Base-by-base conservation (phyloP, 1,140 invertebrate species). In the Drosophila obscura region DNA sequence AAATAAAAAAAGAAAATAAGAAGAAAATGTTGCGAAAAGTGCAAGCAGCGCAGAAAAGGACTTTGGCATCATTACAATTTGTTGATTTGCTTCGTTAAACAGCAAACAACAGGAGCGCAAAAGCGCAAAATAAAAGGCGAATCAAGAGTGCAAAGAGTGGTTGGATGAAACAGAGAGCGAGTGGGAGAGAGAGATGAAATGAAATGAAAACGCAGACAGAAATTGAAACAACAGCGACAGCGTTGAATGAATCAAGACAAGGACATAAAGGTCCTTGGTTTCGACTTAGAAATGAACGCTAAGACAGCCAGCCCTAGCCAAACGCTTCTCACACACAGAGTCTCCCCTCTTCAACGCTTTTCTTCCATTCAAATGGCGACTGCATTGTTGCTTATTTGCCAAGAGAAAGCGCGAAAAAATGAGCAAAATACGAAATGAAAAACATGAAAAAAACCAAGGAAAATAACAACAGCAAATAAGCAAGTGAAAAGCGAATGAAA, bases 71-170 rank as follows among this genome's bases (percentile, higher is more conserved):
- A 88, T 88, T 88, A 88, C 83, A 88, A 88, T 88, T 88, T 84
- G 79, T 88, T 88, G 84, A 88, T 88, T 88, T 88, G 83, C 83
- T 88, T 88, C 83, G 83, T 88, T 88, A 88, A 89, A 88, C 83
- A 88, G 67, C 83, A 88, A 88, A 88, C 84, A 88, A 88, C 79
- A 68, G 58, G 44, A 62, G 56, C 58, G 56, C 45, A 56, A 51
- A 35, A 35, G 31, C 31, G 35, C 11, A 56, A 56, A 35, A 53
- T 63, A 46, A 46, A 35, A 58, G 19, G 35, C 35, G 35, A 39
- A 39, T 35, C 31, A 35, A 35, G 31, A 35, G 31, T 35, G 31
- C 9, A 39, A 39, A 39, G 11, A 11, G 35, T 39, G 11, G 11
- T 39, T 5, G 35, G 11, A 50, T 31, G 11, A 41, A 72, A 28